Percentiles rank a stretch among this genome's conserved stretches.
These are phyloP conservation scores for Polyodon spathula DNA, from an alignment of 2,113 vertebrate genomes.

Conservation along the genomic window DNA sequence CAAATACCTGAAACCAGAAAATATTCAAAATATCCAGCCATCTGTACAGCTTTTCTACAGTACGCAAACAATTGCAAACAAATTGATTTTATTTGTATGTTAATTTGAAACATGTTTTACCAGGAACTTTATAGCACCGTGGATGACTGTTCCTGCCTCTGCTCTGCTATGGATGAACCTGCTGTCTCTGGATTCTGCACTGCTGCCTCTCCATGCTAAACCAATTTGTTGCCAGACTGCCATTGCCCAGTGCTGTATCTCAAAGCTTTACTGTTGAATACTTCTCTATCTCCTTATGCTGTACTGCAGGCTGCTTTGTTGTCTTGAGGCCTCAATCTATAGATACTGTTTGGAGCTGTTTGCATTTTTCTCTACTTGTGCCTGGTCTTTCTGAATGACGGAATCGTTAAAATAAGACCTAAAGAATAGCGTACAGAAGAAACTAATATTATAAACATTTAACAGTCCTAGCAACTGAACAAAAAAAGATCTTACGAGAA, in stretches of 20 bases:
- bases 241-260: not conserved
- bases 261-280: not conserved
- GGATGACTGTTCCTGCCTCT: not conserved
- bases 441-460: too few relatives aligned
- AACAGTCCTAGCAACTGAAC: too few relatives aligned
- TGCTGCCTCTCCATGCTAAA: not conserved
- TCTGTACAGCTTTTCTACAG: not conserved
- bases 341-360: not conserved
- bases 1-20: conserved; percentile 64
- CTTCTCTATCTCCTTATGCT: not conserved
- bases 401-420: too few relatives aligned
- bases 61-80: not conserved
- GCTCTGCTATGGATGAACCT: not conserved
- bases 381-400: not conserved
- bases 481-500: too few relatives aligned
- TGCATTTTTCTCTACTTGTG: not conserved
- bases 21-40: not conserved
- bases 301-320: too few relatives aligned
- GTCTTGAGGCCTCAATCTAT: not conserved
- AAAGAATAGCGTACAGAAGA: too few relatives aligned
- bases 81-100: not conserved
- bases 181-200: not conserved
- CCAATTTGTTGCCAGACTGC: not conserved
- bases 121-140: not conserved
- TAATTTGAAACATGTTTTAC: not conserved